These are phyloP conservation scores for Pollenia griseotomentosa DNA, from an alignment of 2,888 invertebrate genomes.

Conservation along the genomic window DNA sequence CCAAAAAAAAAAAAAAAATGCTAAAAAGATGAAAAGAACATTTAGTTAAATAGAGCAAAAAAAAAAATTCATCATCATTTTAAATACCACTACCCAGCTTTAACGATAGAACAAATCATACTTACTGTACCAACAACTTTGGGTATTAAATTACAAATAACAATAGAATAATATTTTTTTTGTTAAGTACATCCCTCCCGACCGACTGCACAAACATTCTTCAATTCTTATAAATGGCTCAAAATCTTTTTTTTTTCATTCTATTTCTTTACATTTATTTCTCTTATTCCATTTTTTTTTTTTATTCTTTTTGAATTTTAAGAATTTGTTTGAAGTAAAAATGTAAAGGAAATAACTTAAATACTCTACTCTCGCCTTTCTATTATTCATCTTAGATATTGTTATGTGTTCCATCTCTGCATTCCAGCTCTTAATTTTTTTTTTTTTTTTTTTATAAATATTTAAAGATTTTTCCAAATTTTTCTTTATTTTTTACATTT, in stretches of 20 bases:
- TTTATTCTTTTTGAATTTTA: not conserved
- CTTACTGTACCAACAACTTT: slow-evolving; percentile 13
- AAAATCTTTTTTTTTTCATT: slow-evolving; percentile 6
- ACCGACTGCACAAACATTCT: not conserved
- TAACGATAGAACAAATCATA: no score
- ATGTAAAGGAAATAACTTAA: slow-evolving; percentile 47
- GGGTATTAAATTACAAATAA: slow-evolving; percentile 48
- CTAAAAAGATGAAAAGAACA: slow-evolving; percentile 16
- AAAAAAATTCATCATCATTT: slow-evolving; percentile 20
- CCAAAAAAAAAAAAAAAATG: not conserved
- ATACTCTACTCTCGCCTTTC: slow-evolving; percentile 60
- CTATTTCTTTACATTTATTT: not conserved
- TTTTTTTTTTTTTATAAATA: not conserved
- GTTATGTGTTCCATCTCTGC: not conserved
- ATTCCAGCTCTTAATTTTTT: not conserved
- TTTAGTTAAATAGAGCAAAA: slow-evolving; percentile 49
- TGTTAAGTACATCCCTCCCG: slow-evolving; percentile 1
- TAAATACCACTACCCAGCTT: slow-evolving; percentile 20
- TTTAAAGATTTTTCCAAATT: not conserved
- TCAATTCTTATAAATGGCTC: slow-evolving; percentile 4
- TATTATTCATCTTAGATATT: slow-evolving; percentile 52
- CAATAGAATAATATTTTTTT: slow-evolving; percentile 22
- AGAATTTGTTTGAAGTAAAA: slow-evolving; percentile 46
- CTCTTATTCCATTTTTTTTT: not conserved
- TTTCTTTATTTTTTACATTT: slow-evolving; percentile 2